Percentiles rank a stretch among this genome's conserved stretches.
phyloP scores from a whole-genome alignment of 2,113 vertebrate species.

The Thermophis baileyi region DNA sequence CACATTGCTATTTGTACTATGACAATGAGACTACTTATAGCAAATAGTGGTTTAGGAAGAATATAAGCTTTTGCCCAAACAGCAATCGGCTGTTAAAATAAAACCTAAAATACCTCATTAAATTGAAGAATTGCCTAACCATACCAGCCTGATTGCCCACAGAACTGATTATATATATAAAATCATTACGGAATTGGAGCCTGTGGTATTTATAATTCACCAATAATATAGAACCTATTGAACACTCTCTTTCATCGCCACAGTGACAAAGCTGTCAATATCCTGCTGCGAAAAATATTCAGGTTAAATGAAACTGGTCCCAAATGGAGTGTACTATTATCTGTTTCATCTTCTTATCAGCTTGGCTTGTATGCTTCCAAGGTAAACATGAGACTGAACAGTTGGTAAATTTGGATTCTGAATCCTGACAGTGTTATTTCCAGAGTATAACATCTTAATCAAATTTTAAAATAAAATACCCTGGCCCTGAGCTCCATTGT shows the following conservation, averaged over 20 bases:
- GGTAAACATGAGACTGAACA: slow-evolving; percentile 51
- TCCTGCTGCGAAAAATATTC: slow-evolving; percentile 4
- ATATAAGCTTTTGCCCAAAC: background rate
- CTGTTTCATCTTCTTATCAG: slow-evolving; percentile 35
- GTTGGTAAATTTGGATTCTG: slow-evolving; percentile 49
- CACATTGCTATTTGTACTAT: background rate
- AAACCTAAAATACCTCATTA: background rate
- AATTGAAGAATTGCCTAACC: background rate
- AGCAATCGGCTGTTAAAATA: background rate
- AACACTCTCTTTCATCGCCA: background rate
- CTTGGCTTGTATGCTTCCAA: slow-evolving; percentile 41
- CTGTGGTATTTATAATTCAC: slow-evolving; percentile 1
- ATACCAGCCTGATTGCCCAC: background rate
- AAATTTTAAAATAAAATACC: slow-evolving; percentile 69
- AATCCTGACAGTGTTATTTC: slow-evolving; percentile 66
- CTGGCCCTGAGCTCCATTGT: slow-evolving; percentile 53
- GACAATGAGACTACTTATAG: background rate
- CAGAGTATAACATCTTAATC: slow-evolving; percentile 71
- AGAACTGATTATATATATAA: background rate
- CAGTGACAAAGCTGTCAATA: background rate
- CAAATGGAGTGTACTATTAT: slow-evolving; percentile 41
- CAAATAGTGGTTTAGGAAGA: background rate
- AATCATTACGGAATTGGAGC: background rate
- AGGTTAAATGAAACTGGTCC: slow-evolving; percentile 58
- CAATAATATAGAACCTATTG: background rate